A percentile compares a stretch with the other conserved stretches of the same genome.
These are phyloP conservation scores for Dromiciops gliroides DNA, from an alignment of 2,113 vertebrate genomes.

Conservation along the genomic window DNA sequence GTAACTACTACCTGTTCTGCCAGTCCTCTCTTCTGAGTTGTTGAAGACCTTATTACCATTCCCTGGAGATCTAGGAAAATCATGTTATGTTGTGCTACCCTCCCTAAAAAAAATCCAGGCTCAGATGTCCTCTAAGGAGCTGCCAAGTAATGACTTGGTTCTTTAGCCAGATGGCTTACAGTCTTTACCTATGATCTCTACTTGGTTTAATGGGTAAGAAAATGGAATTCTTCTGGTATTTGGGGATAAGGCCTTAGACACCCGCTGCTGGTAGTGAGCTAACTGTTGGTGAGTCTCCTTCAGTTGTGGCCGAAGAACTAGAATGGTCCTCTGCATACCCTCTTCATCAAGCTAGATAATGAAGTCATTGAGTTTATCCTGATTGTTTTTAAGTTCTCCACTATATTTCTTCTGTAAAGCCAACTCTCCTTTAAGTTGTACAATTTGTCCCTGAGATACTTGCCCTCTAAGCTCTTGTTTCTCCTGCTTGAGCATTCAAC, in stretches of 20 bases:
- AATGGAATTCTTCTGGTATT: constrained; percentile 92
- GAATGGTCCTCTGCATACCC: constrained; percentile 99
- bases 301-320: constrained; percentile 96
- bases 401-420: constrained; percentile 99
- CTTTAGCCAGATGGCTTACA: constrained; percentile 94
- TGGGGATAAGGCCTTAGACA: constrained; percentile 79
- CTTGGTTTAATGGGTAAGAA: constrained; percentile 86
- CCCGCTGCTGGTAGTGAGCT: constrained; percentile 89
- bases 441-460: constrained; percentile 98
- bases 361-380: constrained; percentile 99
- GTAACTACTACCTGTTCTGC: constrained; percentile 89
- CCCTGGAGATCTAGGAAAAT: constrained; percentile 93
- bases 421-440: constrained; percentile 98
- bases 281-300: constrained; percentile 95
- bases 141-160: constrained; percentile 96
- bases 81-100: constrained; percentile 92
- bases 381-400: constrained; percentile 99
- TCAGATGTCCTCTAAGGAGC: constrained; percentile 92
- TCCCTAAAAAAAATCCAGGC: constrained; percentile 95
- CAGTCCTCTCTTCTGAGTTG: constrained; percentile 94
- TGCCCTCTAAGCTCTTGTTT: constrained; percentile 99
- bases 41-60: constrained; percentile 94
- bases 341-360: constrained; percentile 99
- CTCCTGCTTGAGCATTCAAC: constrained; percentile 99
- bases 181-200: constrained; percentile 90